Evolutionary conservation across 1,140 invertebrate species (phyloP).

Genomic region (Zeugodacus cucurbitae): DNA sequence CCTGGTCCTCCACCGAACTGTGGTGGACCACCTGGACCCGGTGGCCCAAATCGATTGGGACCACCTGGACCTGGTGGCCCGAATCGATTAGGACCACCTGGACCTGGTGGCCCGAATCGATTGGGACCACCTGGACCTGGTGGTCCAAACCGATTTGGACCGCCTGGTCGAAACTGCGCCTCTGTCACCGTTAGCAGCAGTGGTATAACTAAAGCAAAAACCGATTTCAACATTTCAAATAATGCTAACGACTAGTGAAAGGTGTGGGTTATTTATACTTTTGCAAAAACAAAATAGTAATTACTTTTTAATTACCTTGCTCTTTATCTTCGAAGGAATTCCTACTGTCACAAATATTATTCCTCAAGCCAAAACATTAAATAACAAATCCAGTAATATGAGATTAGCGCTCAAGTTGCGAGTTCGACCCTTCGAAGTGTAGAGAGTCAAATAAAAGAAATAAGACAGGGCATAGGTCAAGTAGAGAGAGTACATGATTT

Average conservation of each 20-base stretch:
- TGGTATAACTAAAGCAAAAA: neutral
- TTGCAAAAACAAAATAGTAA: neutral
- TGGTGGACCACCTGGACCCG: neutral
- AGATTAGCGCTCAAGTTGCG: too few species aligned
- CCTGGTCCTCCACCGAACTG: neutral
- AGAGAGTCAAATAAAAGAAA: too few species aligned
- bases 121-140: neutral
- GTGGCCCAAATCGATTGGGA: neutral
- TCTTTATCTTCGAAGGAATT: neutral
- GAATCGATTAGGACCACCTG: neutral
- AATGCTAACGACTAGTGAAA: too few species aligned
- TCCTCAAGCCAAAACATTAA: too few species aligned
- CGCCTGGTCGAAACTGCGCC: neutral
- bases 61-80: neutral
- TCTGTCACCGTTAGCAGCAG: neutral
- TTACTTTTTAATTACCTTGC: constrained; percentile 9
- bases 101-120: neutral
- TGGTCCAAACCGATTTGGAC: neutral
- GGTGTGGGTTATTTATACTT: constrained; percentile 2
- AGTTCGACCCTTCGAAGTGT: too few species aligned
- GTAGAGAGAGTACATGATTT: too few species aligned
- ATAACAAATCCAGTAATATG: too few species aligned
- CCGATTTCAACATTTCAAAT: neutral
- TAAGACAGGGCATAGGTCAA: too few species aligned
- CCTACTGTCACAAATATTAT: neutral